Conservation (phyloP, 2,113 vertebrate species). For the Caretta caretta region DNA sequence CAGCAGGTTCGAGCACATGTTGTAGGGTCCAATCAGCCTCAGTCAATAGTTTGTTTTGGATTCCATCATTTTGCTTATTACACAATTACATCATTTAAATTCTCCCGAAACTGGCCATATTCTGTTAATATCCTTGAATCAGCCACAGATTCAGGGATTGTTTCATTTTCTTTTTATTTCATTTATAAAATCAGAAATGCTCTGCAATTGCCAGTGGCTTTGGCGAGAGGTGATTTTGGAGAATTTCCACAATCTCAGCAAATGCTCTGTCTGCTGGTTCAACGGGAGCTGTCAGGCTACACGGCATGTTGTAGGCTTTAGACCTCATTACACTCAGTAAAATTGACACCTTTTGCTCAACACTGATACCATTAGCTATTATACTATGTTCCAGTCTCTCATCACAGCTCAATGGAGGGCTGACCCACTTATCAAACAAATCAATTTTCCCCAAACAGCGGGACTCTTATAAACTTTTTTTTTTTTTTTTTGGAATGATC, state of each 20-base stretch:
- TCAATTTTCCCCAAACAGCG: conserved; percentile 25
- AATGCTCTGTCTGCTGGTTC: conserved; percentile 52
- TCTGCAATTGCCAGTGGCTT: neutral
- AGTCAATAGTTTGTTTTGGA: neutral
- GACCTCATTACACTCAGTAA: conserved; percentile 61
- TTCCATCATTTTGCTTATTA: neutral
- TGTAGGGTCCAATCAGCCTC: neutral
- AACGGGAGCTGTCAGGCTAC: conserved; percentile 64
- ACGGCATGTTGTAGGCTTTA: conserved; percentile 65
- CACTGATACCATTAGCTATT: neutral
- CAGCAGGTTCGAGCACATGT: neutral
- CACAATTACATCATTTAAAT: neutral
- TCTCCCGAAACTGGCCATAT: neutral
- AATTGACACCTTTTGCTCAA: conserved; percentile 64
- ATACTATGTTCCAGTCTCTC: neutral
- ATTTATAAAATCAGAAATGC: conserved; percentile 10
- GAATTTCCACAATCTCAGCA: conserved; percentile 53
- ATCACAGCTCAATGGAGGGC: conserved; percentile 52
- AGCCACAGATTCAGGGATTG: neutral
- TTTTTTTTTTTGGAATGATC: neutral
- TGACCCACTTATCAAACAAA: conserved; percentile 16
- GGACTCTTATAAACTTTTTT: neutral
- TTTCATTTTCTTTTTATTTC: neutral
- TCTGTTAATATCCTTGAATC: neutral
- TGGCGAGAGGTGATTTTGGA: neutral